A percentile compares a stretch with the other conserved stretches of the same genome.
Conservation (phyloP, 2,888 invertebrate species). For the Athalia cordata region DNA sequence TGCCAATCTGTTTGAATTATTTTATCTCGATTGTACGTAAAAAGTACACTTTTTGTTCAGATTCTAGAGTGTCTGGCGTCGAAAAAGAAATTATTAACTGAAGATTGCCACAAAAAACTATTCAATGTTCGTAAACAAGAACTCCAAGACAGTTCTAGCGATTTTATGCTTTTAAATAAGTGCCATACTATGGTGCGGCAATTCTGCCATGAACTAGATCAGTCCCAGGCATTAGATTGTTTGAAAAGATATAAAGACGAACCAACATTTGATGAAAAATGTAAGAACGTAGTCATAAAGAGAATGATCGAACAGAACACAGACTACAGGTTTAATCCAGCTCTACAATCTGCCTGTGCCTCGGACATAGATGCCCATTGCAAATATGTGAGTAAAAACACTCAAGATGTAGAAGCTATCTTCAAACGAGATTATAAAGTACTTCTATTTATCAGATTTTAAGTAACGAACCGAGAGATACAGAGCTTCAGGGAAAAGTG, state of each 20-base stretch:
- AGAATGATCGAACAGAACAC: constrained; percentile 93
- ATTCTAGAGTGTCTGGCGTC: constrained; percentile 86
- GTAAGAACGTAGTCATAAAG: constrained; percentile 88
- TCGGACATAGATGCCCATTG: constrained; percentile 88
- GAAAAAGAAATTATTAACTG: constrained; percentile 78
- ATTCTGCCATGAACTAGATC: constrained; percentile 86
- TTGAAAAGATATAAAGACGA: constrained; percentile 87
- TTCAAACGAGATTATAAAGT: background rate
- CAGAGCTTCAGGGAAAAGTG: constrained; percentile 89
- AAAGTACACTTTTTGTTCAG: constrained; percentile 72
- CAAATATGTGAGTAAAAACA: constrained; percentile 75
- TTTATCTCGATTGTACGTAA: constrained; percentile 32
- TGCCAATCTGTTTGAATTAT: constrained; percentile 7
- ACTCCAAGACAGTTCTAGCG: constrained; percentile 89
- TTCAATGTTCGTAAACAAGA: constrained; percentile 92
- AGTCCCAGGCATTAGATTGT: constrained; percentile 83
- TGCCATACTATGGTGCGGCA: constrained; percentile 91
- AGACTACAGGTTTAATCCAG: constrained; percentile 92
- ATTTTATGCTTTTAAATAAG: constrained; percentile 87
- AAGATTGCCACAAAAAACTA: constrained; percentile 85
- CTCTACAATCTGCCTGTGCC: constrained; percentile 87
- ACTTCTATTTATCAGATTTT: constrained; percentile 54
- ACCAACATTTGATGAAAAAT: constrained; percentile 86
- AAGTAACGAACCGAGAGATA: constrained; percentile 74
- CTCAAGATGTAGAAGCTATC: constrained; percentile 71